Evolutionary conservation across 1,140 invertebrate genomes (phyloP).

Genomic region (Cyrtorhinus lividipennis): DNA sequence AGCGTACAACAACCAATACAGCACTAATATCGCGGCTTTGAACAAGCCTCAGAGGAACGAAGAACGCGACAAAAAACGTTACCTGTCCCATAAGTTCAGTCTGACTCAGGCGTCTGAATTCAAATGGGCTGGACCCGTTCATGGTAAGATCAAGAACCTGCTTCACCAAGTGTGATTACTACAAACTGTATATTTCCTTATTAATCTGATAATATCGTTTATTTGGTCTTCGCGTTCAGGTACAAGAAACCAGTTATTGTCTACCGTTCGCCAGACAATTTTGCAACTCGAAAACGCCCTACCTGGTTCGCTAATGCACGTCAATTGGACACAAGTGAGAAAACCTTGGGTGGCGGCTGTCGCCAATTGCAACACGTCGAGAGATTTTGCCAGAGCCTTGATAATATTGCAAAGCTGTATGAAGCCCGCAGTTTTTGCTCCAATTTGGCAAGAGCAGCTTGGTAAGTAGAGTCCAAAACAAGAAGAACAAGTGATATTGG

Average conservation of each 20-base stretch:
- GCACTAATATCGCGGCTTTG: conserved; percentile 68
- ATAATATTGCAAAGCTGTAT: conserved; percentile 77
- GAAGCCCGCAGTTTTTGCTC: conserved; percentile 80
- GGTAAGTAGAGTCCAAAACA: conserved; percentile 59
- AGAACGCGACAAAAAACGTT: conserved; percentile 87
- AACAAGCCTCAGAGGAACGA: conserved; percentile 92
- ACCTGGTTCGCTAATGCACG: conserved; percentile 78
- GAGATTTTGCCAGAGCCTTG: conserved; percentile 76
- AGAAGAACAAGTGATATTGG: neutral
- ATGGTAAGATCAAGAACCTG: conserved; percentile 47
- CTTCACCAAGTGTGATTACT: no score
- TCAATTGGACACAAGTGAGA: conserved; percentile 76
- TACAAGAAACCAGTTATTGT: conserved; percentile 50
- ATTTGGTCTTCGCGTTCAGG: no score
- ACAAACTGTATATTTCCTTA: no score
- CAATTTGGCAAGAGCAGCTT: conserved; percentile 87
- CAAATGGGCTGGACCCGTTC: conserved; percentile 78
- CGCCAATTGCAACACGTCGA: conserved; percentile 53
- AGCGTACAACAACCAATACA: conserved; percentile 82
- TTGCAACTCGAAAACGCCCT: conserved; percentile 77
- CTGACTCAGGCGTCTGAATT: conserved; percentile 81
- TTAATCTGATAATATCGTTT: no score
- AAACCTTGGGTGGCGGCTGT: conserved; percentile 84
- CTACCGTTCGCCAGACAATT: conserved; percentile 72
- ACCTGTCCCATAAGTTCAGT: conserved; percentile 92